Base-by-base conservation (phyloP, 2,888 invertebrate species). In the Dicycla oo region DNA sequence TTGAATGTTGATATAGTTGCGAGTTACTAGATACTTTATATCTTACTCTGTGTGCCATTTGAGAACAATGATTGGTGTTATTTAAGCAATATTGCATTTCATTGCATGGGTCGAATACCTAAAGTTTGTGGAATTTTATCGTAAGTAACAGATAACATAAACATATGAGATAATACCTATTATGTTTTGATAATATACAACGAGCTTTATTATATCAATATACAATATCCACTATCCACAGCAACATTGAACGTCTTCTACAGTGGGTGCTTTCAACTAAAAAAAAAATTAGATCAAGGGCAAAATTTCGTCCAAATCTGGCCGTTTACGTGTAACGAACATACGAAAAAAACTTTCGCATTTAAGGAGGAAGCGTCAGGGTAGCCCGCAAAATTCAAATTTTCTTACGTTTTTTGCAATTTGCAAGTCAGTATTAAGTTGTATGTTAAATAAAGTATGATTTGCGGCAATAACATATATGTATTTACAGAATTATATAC, bases 111-210 rank as follows among this genome's bases (percentile, higher is more conserved):
- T 74, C 34, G 18, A 67, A 47, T 54, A 53, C n/a, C n/a, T 18
- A 13, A 75, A 49, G 10, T 30, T 30, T 5, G 30, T 72, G 7
- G 26, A 47, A 30, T 49, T 60, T 54, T 11, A 47, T 1, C 30
- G 30, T 20, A 18, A 8, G 26, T 47, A 30, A 43, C 8, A 2
- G 34, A 43, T 51, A 47, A 4, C n/a, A 30, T 43, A n/a, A 67
- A 73, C 34, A 56, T 34, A 56, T 47, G 20, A 66, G 54, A 54
- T 73, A 75, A 47, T 23, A n/a, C n/a, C n/a, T n/a, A 65, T 65
- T 47, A 13, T 56, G n/a, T 26, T 43, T 26, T 43, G 13, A 49
- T 54, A 0, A 23, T 53, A 13, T 0, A 75, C 54, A 65, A 65
- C 3, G 23, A 64, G 18, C 30, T 30, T 13, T 40, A 54, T 43